A percentile compares a stretch with the other conserved stretches of the same genome.
Conservation (phyloP, 2,113 vertebrate species). For the Marmota flaviventris region DNA sequence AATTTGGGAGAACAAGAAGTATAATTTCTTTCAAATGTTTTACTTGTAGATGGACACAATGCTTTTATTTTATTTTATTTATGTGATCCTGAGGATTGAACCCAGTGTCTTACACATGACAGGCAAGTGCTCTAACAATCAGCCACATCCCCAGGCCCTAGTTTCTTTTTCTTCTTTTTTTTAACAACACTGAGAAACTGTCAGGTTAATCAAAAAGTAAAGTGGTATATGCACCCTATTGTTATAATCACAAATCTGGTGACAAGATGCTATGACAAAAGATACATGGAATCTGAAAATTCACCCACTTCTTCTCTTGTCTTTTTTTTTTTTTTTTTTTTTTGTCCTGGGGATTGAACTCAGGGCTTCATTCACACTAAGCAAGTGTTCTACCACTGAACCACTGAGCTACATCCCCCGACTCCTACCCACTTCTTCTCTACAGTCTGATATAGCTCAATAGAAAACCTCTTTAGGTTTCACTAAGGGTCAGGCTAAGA, state of each 20-base stretch:
- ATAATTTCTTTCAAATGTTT: neutral
- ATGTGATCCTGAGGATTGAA: too few relatives aligned
- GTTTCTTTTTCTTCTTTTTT: neutral
- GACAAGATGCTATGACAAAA: neutral
- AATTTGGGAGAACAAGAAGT: neutral
- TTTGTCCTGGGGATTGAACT: too few relatives aligned
- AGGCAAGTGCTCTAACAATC: too few relatives aligned
- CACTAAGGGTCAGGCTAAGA: neutral
- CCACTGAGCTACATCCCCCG: too few relatives aligned
- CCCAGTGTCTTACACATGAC: too few relatives aligned
- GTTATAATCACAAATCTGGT: neutral
- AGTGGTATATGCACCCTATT: neutral
- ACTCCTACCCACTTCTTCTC: neutral
- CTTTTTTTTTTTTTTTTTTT: too few relatives aligned
- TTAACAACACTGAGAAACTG: neutral
- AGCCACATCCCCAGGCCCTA: too few relatives aligned
- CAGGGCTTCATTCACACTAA: too few relatives aligned
- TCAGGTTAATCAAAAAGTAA: neutral
- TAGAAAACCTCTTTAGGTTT: neutral
- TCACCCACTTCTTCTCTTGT: neutral
- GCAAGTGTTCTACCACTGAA: too few relatives aligned
- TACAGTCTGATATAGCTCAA: neutral
- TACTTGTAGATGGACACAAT: too few relatives aligned
- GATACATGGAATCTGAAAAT: neutral
- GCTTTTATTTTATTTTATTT: too few relatives aligned